Evolutionary conservation across 2,888 invertebrate genomes (phyloP), one percentile per base, ranked within the genome.

Genomic region (Eurytoma adleriae): DNA sequence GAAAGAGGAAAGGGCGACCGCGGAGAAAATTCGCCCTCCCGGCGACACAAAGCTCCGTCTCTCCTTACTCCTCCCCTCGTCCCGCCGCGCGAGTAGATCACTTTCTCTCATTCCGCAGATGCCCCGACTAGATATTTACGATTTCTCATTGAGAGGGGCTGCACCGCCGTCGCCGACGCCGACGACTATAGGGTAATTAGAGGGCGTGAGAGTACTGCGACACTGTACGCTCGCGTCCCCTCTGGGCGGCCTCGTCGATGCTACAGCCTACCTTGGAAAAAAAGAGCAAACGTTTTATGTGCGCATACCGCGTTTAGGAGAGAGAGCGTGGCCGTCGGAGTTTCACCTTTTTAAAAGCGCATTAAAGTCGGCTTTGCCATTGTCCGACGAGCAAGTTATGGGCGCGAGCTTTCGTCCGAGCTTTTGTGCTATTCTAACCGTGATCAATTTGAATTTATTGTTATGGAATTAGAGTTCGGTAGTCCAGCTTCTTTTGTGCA

Each of bases 141-240:
- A 82, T 82, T 79, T 74, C 85, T 85, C 86, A 87, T 86, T 84
- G 86, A 86, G 86, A n/a, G 85, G 86, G 83, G 83, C 81, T 83
- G 83, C 72, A 68, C 81, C 61, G 87, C 86, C 3, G 68, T 54
- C 24, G 24, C 24, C 24, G 52, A 24, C 54, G 14, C 50, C 70
- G 62, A 4, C 24, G 62, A 48, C 88, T 88, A 86, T 86, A 86
- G 87, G 89, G 90, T 89, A 91, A 90, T 91, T 91, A 91, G 90
- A 89, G 90, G 90, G 90, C 88, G 89, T 85, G 86, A 86, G 84
- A 85, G 81, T 81, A 83, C 83, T 82, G 73, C 79, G 82, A 81
- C 83, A 72, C 56, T 13, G 24, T 14, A 81, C 80, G 84, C 87
- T 89, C 88, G 18, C 14, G 30, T 18, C 1, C 54, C 57, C 59